Evolutionary conservation across 1,140 invertebrate genomes (phyloP), one percentile per base, ranked within the genome.

Genomic region (Cydia pomonella): DNA sequence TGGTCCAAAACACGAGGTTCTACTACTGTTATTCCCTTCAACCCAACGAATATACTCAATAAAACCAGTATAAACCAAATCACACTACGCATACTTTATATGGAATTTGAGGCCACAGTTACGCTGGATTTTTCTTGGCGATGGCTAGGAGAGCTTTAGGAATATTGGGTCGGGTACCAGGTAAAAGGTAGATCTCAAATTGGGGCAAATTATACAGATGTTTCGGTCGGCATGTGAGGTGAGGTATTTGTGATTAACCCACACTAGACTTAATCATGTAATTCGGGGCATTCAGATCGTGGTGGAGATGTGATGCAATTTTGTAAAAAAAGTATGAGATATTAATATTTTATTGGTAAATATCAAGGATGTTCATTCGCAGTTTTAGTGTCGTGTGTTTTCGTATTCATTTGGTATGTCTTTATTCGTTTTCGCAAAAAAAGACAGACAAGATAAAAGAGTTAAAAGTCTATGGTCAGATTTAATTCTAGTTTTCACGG

Each of bases 141-240:
- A 59, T 23, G 7, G 53, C 1, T 59, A 6, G 7, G 9, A 12
- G 9, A 12, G 18, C 18, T 5, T 6, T 23, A 21, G 53, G 53
- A 59, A 23, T 59, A 2, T n/a, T 59, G 16, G n/a, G 21, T 2
- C 53, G 7, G 53, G 21, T 41, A 2, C 2, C 64, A 69, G 64
- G 64, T 69, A 69, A 18, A 41, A 29, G 33, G 64, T 21, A 69
- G 29, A 69, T 21, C 27, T 41, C 0, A 69, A 69, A 69, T 69
- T 69, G 27, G 27, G 29, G 21, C 64, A 69, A 69, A 69, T 69
- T 69, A 69, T 69, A 69, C 64, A 38, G 64, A 69, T 69, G 29
- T 69, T 69, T 69, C n/a, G 64, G 29, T 3, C 62, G 27, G 10
- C 63, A 66, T 33, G 64, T 41, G 9, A 64, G 29, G 27, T 33